Conservation (phyloP, 2,113 vertebrate genomes). For the Oenanthe oenanthe region DNA sequence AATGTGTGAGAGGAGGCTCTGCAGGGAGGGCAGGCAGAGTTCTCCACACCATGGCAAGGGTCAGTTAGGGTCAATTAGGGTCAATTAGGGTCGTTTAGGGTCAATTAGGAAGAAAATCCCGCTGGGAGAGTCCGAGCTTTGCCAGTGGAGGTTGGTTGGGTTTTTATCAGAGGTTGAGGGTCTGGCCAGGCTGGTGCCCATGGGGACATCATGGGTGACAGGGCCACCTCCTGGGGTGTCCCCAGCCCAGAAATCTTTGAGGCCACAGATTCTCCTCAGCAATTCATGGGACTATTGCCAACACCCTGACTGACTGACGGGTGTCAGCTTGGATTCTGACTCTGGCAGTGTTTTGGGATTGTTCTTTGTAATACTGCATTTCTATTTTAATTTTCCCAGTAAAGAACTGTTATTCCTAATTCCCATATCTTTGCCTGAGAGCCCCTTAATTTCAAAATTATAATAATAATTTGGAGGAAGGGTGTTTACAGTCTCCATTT, state of each 20-base stretch:
- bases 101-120: background rate
- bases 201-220: background rate
- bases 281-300: too few relatives aligned
- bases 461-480: too few relatives aligned
- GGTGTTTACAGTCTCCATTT: too few relatives aligned
- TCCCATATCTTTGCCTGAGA: too few relatives aligned
- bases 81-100: background rate
- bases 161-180: background rate
- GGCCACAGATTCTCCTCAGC: background rate
- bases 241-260: background rate
- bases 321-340: too few relatives aligned
- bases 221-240: background rate
- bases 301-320: too few relatives aligned
- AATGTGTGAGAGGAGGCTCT: background rate
- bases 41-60: fast-evolving
- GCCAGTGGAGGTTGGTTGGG: background rate
- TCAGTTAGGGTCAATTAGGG: background rate
- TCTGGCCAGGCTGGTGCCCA: background rate
- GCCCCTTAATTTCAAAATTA: too few relatives aligned
- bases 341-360: too few relatives aligned
- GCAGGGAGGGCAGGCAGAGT: background rate
- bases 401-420: too few relatives aligned
- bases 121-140: background rate
- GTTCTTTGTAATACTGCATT: too few relatives aligned
- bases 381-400: too few relatives aligned